Base-by-base conservation (phyloP, 2,888 invertebrate genomes). In the Leucophenga montana region DNA sequence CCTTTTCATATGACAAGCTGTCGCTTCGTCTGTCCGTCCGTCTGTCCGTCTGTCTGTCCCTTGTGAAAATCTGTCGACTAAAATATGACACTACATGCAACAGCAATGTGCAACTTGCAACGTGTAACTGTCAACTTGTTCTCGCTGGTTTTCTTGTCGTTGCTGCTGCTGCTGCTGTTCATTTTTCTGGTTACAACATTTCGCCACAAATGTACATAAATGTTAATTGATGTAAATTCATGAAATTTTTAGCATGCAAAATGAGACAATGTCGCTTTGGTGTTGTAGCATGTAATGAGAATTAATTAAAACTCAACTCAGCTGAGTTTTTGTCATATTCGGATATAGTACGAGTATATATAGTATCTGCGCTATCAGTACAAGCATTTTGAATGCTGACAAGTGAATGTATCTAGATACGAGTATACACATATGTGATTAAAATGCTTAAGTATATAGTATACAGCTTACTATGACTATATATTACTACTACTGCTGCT, bases 1-100 rank as follows among this genome's bases (percentile, higher is more conserved):
- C 71, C 71, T 68, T 56, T 68, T 61, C 48, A 62, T 8, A 62
- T 62, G 62, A 62, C 62, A 62, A 44, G 33, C 48, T 61, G 66
- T 54, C 68, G 72, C 72, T 73, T 65, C 72, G 61, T 69, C 68
- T 76, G 77, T 66, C 75, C 72, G 78, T 74, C 72, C 65, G 68
- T 67, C 69, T 44, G 65, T 71, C 66, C 44, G 79, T 61, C 67
- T 8, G 59, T 54, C 61, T 44, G 67, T 65, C 67, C 27, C 50
- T 16, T 50, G 18, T 11, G 13, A 56, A 56, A 56, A 59, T 56
- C 66, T 46, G 67, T 67, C 68, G 31, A 71, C 64, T 61, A 33
- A n/a, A 20, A 22, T 50, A 13, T 3, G 66, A 39, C 39, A 39
- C 39, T 56, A 57, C 44, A 11, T 68, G 20, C n/a, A 65, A 65